Evolutionary conservation across 2,888 invertebrate species (phyloP), one percentile per base, ranked within the genome.

Genomic region (Cryptophagus acutangulus): DNA sequence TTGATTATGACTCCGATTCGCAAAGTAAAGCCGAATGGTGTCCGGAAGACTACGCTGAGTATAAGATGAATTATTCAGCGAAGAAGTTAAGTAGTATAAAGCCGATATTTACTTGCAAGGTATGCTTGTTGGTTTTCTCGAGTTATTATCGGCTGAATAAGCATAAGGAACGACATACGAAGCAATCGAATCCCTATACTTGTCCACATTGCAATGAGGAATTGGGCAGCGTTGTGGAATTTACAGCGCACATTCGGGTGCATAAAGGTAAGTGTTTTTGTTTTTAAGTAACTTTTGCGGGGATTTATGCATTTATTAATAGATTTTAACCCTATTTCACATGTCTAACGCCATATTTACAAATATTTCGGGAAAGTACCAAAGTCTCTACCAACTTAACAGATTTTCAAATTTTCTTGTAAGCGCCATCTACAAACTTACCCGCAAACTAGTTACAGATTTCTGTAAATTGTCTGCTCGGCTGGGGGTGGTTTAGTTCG

Each of bases 171-270:
- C 43, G 45, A 16, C 62, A 62, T 37, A 48, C 43, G 14, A 54
- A 57, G 8, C 55, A 52, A 15, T 51, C 55, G 8, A 62, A 58
- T 33, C 64, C 66, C 2, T 65, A 66, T 41, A 48, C 52, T 8
- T 67, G 66, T 44, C 31, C 42, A 16, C 45, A 60, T 14, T 65
- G 65, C 28, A 51, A 47, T 4, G 45, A 45, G 3, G 45, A 45
- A n/a, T 62, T 62, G 34, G 38, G 38, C 1, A 51, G 52, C 28
- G 46, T 68, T 12, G 63, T 63, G 12, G 54, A 57, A n/a, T 50
- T 66, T 15, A 57, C 59, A 15, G 65, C 65, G 1, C 68, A 68
- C 49, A 49, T 66, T 3, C 48, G 66, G 34, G 47, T 54, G 14
- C 68, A 68, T 45, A 55, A 61, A 43, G 62, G 62, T 62, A 46